phyloP scores from a whole-genome alignment of 2,797 vertebrate genomes.

The Trichosurus vulpecula region DNA sequence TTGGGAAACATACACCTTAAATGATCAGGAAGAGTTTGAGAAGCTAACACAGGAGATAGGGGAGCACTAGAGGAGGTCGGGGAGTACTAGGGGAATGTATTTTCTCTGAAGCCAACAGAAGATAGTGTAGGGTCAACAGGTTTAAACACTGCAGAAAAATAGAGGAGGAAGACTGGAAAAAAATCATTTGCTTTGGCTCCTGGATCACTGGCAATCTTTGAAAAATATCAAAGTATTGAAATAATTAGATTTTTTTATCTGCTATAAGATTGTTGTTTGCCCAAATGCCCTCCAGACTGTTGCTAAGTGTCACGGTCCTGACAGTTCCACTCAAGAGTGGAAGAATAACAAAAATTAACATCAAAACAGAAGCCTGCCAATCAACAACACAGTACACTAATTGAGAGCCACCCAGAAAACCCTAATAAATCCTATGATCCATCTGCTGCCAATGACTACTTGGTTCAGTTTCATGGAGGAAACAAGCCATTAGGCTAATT shows the following conservation, averaged over 20 bases:
- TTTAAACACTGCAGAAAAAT: not conserved
- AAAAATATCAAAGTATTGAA: not conserved
- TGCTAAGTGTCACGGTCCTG: conserved; percentile 37
- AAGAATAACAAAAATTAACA: not conserved
- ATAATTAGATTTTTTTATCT: conserved; percentile 13
- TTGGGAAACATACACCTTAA: not conserved
- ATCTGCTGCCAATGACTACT: not conserved
- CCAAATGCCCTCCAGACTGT: conserved; percentile 14
- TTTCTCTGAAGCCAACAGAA: not conserved
- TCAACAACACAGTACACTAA: not conserved
- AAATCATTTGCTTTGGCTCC: not conserved
- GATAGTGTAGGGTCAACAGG: not conserved
- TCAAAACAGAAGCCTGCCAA: not conserved
- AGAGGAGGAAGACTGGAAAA: not conserved
- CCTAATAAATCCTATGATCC: not conserved
- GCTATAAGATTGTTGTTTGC: conserved; percentile 33
- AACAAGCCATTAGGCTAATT: not conserved
- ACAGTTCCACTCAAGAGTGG: conserved; percentile 39
- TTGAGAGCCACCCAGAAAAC: not conserved
- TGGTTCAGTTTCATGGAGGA: not conserved
- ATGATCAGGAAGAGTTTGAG: not conserved
- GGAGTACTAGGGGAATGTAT: not conserved
- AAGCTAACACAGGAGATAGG: not conserved
- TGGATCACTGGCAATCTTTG: not conserved
- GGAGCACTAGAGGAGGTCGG: not conserved